Evolutionary conservation across 1,140 invertebrate genomes (phyloP), one percentile per base, ranked within the genome.

Genomic region (Pseudobourletiella spinata): DNA sequence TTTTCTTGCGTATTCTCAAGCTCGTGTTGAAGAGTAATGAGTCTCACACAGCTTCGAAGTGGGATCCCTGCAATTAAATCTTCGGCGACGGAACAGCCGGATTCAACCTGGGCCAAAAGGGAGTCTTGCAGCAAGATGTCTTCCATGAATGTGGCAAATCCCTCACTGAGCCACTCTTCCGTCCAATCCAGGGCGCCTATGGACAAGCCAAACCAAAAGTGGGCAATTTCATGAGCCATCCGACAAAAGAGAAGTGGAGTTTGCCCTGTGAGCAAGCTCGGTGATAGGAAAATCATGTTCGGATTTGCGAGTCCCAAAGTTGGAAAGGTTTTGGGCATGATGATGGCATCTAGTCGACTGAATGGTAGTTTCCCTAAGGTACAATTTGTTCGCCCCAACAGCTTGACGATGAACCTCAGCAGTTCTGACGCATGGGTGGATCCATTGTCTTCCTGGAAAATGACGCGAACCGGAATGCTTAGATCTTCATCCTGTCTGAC

Each of bases 151-250:
- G 76, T 77, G 43, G 77, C 77, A 70, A 79, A 76, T 2, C 77
- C 77, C 67, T 79, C 77, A 6, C 75, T 78, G 6, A 79, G 61
- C 77, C 77, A 79, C 67, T 77, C 77, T 70, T 79, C 77, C n/a
- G 73, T 76, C 77, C 77, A 78, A 68, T 78, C 74, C 26, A 66
- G 65, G 25, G 75, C 73, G 20, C 77, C 77, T 66, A 78, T 75
- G n/a, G 72, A 65, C 3, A 78, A 64, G 14, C 77, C 77, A 72
- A 78, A 78, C 76, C 76, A 78, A 1, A 73, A 72, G 65, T 78
- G 77, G 59, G 72, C 73, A 20, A 76, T 43, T 71, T 77, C 76
- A 70, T 78, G 77, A 6, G 75, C 69, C n/a, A 78, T 42, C 28
- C 75, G 67, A 22, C 69, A 65, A 61, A 64, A 71, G 67, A 75